phyloP scores from a whole-genome alignment of 2,888 invertebrate species.

The Lasioglossum pauxillum region DNA sequence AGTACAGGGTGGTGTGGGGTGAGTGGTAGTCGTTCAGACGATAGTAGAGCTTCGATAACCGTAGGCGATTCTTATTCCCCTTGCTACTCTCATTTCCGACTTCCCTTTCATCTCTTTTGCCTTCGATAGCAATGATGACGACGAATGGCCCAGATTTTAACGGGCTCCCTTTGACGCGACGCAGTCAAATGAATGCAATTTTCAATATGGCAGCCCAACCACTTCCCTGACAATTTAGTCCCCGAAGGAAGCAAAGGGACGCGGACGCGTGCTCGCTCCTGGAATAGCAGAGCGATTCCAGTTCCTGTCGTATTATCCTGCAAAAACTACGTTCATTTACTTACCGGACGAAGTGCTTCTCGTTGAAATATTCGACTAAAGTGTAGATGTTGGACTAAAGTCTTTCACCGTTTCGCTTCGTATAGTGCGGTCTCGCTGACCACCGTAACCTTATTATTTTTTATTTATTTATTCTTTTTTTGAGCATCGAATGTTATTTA shows the following conservation, averaged over 20 bases:
- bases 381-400: not conserved
- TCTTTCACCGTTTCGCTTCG: not conserved
- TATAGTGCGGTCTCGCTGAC: not conserved
- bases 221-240: conserved; percentile 58
- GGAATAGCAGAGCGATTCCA: conserved; percentile 10
- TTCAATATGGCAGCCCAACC: conserved; percentile 59
- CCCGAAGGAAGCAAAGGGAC: not conserved
- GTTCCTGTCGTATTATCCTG: conserved; percentile 18
- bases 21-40: not conserved
- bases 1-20: not conserved
- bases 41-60: conserved; percentile 20
- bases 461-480: not conserved
- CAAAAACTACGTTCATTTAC: conserved; percentile 14
- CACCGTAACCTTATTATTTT: not conserved
- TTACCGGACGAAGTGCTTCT: not conserved
- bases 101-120: conserved; percentile 34
- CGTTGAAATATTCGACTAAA: not conserved
- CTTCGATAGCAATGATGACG: conserved; percentile 21
- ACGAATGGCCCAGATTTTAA: conserved; percentile 71
- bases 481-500: not conserved
- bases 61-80: conserved; percentile 41
- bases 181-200: conserved; percentile 75
- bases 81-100: conserved; percentile 13
- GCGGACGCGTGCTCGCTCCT: not conserved
- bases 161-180: conserved; percentile 64